Base-by-base conservation (phyloP, 2,113 vertebrate genomes). In the Aldabrachelys gigantea region DNA sequence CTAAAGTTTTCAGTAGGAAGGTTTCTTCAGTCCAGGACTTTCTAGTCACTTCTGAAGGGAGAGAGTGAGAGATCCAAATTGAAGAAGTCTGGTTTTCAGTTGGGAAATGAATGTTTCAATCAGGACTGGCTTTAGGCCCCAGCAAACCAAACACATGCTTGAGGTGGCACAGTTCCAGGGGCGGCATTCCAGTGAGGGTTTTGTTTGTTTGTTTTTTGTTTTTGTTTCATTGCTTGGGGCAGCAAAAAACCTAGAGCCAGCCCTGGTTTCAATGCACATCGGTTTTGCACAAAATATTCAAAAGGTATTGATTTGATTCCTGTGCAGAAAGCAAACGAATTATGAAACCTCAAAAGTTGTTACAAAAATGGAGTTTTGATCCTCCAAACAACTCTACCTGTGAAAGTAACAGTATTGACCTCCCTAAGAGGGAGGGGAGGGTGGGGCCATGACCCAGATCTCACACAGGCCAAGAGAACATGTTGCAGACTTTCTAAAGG, bases 401-500 rank as follows among this genome's bases (percentile, higher is more conserved):
- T 9, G 1, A 8, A 14, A 86, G 52, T 89, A 93, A 22, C 27
- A 3, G 49, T 56, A 25, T 41, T 91, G 0, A 0, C 82, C 76
- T 47, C 22, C 52, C 92, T n/a, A 56, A 38, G 29, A 16, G 35
- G 17, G 44, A n/a, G 31, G 4, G 4, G n/a, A 12, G 19, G n/a
- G 25, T 12, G 25, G 53, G 80, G 38, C 1, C 1, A 2, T 1
- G 5, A 5, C 44, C 69, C 87, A 95, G n/a, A 83, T 56, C 50
- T 47, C 50, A 13, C 4, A 0, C 3, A 69, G 94, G 24, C 49
- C 56, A 88, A 25, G 38, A 78, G 31, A 56, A 44, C 0, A 0
- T 1, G 0, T 19, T 57, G n/a, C 78, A 82, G 2, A 10, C 1
- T 0, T 16, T 3, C 1, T 27, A 44, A n/a, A 79, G 76, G 25